These are phyloP conservation scores for Penaeus indicus DNA, from an alignment of 1,140 invertebrate species.

Conservation along the genomic window DNA sequence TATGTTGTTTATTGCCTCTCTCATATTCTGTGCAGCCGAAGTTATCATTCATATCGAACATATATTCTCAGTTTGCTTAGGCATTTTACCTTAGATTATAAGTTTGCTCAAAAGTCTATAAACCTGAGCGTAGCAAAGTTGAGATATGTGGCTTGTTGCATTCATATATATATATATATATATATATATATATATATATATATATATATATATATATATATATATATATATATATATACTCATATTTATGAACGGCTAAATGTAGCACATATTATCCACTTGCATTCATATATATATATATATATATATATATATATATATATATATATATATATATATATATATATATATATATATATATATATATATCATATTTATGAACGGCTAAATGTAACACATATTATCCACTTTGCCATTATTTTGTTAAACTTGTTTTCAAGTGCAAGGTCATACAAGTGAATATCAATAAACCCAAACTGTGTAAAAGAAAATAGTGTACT, in stretches of 20 bases:
- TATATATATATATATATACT: background rate
- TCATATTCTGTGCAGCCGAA: too few species aligned
- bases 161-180: background rate
- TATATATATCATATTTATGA: background rate
- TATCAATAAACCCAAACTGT: background rate
- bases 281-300: background rate
- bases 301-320: background rate
- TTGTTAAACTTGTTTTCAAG: too few species aligned
- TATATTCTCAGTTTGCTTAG: too few species aligned
- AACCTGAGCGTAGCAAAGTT: too few species aligned
- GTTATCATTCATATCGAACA: too few species aligned
- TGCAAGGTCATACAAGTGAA: background rate
- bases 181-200: conserved; percentile 4
- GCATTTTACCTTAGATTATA: too few species aligned
- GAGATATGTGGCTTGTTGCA: background rate
- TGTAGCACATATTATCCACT: background rate
- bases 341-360: background rate
- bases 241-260: background rate
- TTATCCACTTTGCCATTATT: background rate
- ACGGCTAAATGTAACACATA: background rate
- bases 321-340: background rate
- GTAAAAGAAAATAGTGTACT: background rate
- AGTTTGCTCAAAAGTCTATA: too few species aligned
- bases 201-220: too few species aligned
- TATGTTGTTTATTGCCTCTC: too few species aligned